Evolutionary conservation across 2,797 vertebrate genomes (phyloP).

Genomic region (Hoplostethus atlanticus): DNA sequence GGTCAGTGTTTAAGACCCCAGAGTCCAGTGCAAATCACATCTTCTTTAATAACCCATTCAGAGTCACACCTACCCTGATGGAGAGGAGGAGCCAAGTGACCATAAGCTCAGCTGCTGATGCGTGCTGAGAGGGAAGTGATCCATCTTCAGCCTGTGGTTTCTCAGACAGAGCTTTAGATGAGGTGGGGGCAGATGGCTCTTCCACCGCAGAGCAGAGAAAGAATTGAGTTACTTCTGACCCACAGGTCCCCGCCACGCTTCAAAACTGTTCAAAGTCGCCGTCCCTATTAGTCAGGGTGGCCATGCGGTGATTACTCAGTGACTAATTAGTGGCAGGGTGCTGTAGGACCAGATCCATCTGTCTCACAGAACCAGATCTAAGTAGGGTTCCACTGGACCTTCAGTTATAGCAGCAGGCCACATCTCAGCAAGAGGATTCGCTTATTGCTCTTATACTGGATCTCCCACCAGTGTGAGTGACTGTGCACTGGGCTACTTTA

Average conservation of each 20-base stretch:
- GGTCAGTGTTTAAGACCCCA: slow-evolving; percentile 60
- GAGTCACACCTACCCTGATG: slow-evolving; percentile 59
- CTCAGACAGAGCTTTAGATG: slow-evolving; percentile 46
- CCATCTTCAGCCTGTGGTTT: slow-evolving; percentile 72
- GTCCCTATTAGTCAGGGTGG: slow-evolving; percentile 55
- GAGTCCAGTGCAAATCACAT: slow-evolving; percentile 65
- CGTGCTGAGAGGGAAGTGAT: slow-evolving; percentile 74
- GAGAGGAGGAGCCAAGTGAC: slow-evolving; percentile 38
- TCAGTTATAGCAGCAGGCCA: slow-evolving; percentile 39
- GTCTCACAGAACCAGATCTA: slow-evolving; percentile 64
- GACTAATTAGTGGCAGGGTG: slow-evolving; percentile 65
- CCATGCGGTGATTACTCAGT: slow-evolving; percentile 72
- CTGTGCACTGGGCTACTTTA: too few species aligned
- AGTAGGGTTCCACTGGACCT: slow-evolving; percentile 30
- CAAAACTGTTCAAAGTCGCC: slow-evolving; percentile 58
- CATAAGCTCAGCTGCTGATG: slow-evolving; percentile 62
- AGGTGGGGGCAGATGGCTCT: slow-evolving; percentile 72
- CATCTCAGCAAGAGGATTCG: slow-evolving; percentile 33
- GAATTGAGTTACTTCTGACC: slow-evolving; percentile 83
- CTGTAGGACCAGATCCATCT: slow-evolving; percentile 74
- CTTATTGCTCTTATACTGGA: slow-evolving; percentile 17
- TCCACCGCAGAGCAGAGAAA: slow-evolving; percentile 60
- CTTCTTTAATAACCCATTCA: slow-evolving; percentile 66
- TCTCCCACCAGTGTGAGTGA: background rate
- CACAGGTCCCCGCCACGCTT: slow-evolving; percentile 57